phyloP scores from a whole-genome alignment of 1,140 invertebrate genomes.

The Gonioctena quinquepunctata region DNA sequence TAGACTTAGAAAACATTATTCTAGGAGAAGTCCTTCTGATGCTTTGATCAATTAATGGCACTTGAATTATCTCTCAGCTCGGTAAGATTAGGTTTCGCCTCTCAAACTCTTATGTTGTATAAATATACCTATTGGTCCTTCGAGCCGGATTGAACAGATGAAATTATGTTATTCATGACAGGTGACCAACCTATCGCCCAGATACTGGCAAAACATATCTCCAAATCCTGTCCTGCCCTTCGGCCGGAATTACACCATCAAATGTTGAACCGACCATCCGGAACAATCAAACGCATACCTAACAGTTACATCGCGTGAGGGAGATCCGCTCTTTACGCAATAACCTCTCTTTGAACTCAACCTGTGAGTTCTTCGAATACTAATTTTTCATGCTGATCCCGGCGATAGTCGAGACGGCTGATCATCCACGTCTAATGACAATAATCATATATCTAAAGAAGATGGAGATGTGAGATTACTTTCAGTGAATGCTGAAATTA shows the following conservation, averaged over 20 bases:
- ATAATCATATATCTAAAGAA: background rate
- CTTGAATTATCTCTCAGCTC: too few relatives aligned
- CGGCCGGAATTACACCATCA: conserved; percentile 42
- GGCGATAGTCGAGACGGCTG: background rate
- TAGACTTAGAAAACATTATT: too few relatives aligned
- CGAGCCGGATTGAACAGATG: too few relatives aligned
- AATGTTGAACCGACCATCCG: conserved; percentile 37
- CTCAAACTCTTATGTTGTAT: too few relatives aligned
- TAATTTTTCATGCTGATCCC: background rate
- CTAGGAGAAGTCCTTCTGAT: too few relatives aligned
- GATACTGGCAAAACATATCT: too few relatives aligned
- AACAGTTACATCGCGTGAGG: conserved; percentile 6
- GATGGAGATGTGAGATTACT: background rate
- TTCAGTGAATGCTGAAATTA: background rate
- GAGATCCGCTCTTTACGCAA: background rate
- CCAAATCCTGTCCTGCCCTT: conserved; percentile 16
- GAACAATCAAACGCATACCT: conserved; percentile 27
- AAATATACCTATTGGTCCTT: too few relatives aligned
- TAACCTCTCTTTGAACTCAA: background rate
- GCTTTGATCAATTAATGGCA: too few relatives aligned
- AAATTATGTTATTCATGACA: too few relatives aligned
- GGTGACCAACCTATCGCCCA: too few relatives aligned
- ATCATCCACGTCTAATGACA: background rate
- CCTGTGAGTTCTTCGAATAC: background rate
- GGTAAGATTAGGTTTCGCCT: too few relatives aligned